Evolutionary conservation across 2,113 vertebrate genomes (phyloP), one percentile per base, ranked within the genome.

Genomic region (Cololabis saira): DNA sequence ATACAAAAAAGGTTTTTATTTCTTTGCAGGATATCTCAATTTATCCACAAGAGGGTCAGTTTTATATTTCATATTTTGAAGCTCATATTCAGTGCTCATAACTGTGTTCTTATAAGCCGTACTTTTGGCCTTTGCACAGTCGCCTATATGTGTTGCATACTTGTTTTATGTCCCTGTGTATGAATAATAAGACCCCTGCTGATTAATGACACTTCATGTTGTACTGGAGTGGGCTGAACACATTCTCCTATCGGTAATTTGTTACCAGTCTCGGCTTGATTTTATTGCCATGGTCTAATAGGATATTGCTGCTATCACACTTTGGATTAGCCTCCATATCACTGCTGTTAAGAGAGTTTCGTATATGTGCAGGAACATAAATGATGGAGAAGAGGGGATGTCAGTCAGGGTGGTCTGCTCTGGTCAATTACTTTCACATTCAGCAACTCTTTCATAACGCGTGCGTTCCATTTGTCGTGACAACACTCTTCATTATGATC

Each of bases 321-420:
- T 92, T 89, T 92, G 83, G 85, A 89, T 90, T 89, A 89, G 84
- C 80, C 86, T 89, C 71, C 78, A 76, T 81, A 88, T 85, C 80
- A 15, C 75, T 81, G 78, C 78, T 74, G 72, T 71, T 83, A 76
- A 83, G 37, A 67, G 78, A 79, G 67, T 66, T 77, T 74, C 65
- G 78, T 54, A 56, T 80, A 59, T 56, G 57, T 53, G 73, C 52
- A 30, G 30, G 64, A 57, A 60, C 53, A 61, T 60, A 64, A 70
- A 76, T 49, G 78, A 74, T 33, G 30, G 61, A 63, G 65, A 60
- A 70, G 58, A 58, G 66, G 62, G 70, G 2, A 53, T 70, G 66
- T 76, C 67, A 52, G 66, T 76, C 67, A 52, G 61, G 74, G 65
- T 72, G 64, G 75, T 77, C 68, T 79, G 67, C 75, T 79, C 54